Conservation (phyloP, 2,888 invertebrate genomes). For the Eledone cirrhosa region DNA sequence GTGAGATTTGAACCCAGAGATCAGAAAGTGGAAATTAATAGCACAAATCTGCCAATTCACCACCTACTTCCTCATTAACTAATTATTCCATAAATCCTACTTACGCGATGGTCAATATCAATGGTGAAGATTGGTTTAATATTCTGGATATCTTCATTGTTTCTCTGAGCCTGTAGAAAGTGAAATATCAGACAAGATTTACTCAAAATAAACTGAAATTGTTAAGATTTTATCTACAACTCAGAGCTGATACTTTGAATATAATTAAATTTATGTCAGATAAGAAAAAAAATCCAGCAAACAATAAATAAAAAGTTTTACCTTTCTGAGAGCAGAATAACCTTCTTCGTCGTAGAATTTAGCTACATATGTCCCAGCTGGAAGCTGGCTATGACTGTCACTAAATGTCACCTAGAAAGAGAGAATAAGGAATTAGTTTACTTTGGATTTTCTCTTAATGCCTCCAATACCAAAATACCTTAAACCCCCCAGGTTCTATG, state of each 20-base stretch:
- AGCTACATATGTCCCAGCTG: constrained; percentile 82
- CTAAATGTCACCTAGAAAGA: constrained; percentile 86
- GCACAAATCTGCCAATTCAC: too few relatives aligned
- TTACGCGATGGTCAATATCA: constrained; percentile 73
- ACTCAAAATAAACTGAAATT: too few relatives aligned
- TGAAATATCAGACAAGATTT: not conserved
- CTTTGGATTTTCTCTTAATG: too few relatives aligned
- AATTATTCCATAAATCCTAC: constrained; percentile 31
- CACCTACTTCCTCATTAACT: too few relatives aligned
- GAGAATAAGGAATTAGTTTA: constrained; percentile 27
- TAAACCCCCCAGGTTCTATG: too few relatives aligned
- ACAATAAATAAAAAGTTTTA: constrained; percentile 43
- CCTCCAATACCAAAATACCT: too few relatives aligned
- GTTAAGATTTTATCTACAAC: too few relatives aligned
- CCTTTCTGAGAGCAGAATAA: constrained; percentile 85
- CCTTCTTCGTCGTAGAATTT: constrained; percentile 92
- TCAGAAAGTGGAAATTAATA: too few relatives aligned
- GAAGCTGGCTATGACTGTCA: constrained; percentile 84
- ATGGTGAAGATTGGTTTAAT: constrained; percentile 79
- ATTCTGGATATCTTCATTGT: constrained; percentile 75
- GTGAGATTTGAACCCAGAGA: too few relatives aligned
- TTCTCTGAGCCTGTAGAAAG: constrained; percentile 66
- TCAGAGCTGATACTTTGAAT: not conserved
- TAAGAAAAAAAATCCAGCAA: not conserved
- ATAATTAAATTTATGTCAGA: not conserved